phyloP scores from a whole-genome alignment of 2,888 invertebrate species.

The Petrolisthes cinctipes region DNA sequence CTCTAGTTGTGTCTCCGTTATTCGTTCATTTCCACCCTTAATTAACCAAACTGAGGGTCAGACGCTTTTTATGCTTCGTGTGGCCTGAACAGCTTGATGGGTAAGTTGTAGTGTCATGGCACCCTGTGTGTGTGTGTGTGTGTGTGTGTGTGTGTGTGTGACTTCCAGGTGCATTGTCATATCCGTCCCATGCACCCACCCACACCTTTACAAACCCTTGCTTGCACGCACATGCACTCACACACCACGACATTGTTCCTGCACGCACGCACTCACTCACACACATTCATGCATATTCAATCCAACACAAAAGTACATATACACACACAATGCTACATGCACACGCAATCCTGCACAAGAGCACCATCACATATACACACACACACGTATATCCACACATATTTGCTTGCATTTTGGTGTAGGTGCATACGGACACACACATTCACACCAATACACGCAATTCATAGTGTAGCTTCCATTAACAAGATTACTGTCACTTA shows the following conservation, averaged over 20 bases:
- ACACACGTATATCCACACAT: background rate
- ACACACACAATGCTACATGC: background rate
- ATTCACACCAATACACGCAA: background rate
- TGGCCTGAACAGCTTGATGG: too few relatives aligned
- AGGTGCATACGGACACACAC: conserved; percentile 5
- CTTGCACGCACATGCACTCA: background rate
- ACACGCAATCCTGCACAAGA: background rate
- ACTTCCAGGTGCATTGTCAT: background rate
- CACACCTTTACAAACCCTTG: background rate
- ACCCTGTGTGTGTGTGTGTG: background rate
- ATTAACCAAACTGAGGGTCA: too few relatives aligned
- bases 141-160: background rate
- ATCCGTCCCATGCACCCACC: background rate
- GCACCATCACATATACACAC: background rate
- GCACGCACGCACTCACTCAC: background rate
- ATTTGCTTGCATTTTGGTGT: background rate
- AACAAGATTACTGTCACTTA: background rate
- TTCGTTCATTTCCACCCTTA: too few relatives aligned
- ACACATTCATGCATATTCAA: background rate
- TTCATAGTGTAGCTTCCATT: background rate
- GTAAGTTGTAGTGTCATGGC: too few relatives aligned
- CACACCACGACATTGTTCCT: background rate
- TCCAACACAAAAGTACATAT: background rate
- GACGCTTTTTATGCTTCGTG: too few relatives aligned
- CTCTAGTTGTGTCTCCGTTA: too few relatives aligned